Conservation (phyloP, 2,797 vertebrate genomes). For the Brachymystax lenok region DNA sequence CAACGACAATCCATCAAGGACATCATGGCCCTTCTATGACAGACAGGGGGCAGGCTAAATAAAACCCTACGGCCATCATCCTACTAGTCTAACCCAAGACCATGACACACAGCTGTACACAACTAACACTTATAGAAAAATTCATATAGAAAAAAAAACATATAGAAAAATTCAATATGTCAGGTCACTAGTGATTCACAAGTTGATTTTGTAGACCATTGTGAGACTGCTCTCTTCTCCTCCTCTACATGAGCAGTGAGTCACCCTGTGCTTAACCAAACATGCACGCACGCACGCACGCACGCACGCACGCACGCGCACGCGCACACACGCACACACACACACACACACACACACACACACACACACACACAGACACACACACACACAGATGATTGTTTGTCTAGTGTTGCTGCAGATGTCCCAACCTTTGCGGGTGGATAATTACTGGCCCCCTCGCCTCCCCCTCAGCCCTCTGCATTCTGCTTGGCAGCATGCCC, state of each 20-base stretch:
- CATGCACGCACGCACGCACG: rapidly evolving
- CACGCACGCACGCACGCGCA: too few relatives aligned
- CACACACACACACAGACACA: slow-evolving; percentile 3
- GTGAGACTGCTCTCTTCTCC: neutral
- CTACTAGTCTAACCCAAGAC: too few relatives aligned
- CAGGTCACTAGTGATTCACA: neutral
- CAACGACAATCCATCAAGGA: too few relatives aligned
- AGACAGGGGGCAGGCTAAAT: neutral
- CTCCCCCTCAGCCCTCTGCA: slow-evolving; percentile 58
- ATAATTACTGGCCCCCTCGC: slow-evolving; percentile 59
- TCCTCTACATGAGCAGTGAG: slow-evolving; percentile 15
- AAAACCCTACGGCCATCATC: neutral
- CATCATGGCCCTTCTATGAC: too few relatives aligned
- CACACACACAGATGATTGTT: slow-evolving; percentile 38
- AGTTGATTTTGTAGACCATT: neutral
- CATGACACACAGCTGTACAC: too few relatives aligned
- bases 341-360: neutral
- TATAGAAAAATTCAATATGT: too few relatives aligned
- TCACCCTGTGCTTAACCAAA: slow-evolving; percentile 30
- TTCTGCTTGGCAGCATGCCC: slow-evolving; percentile 73
- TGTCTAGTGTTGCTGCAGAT: slow-evolving; percentile 65
- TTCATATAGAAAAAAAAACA: too few relatives aligned
- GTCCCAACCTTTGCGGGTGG: slow-evolving; percentile 66
- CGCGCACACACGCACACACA: too few relatives aligned
- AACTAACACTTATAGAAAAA: too few relatives aligned